Evolutionary conservation across 1,140 invertebrate species (phyloP).

Genomic region (Tenebrio molitor): DNA sequence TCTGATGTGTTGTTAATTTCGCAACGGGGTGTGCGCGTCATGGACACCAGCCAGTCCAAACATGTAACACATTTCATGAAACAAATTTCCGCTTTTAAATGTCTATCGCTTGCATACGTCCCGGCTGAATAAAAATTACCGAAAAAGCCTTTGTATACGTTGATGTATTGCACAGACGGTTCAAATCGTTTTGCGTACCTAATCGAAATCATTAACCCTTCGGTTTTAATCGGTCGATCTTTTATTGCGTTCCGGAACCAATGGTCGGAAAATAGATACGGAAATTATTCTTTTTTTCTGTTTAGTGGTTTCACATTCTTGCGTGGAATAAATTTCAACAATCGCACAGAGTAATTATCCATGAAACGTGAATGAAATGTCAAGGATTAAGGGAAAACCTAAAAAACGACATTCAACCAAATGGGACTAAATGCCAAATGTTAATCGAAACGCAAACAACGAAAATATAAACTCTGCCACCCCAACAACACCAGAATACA

Average conservation of each 20-base stretch:
- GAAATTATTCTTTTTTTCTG: slow-evolving; percentile 9
- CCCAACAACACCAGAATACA: not conserved
- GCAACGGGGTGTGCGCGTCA: not conserved
- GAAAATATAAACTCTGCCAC: not conserved
- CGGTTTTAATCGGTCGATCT: slow-evolving; percentile 27
- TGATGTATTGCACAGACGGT: slow-evolving; percentile 22
- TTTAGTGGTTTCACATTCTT: not conserved
- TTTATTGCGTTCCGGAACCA: slow-evolving; percentile 9
- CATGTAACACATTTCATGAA: slow-evolving; percentile 44
- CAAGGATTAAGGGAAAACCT: not conserved
- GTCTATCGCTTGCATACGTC: slow-evolving; percentile 34
- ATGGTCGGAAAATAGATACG: slow-evolving; percentile 19
- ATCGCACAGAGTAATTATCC: slow-evolving; percentile 18
- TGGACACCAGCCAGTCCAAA: not conserved
- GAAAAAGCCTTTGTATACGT: slow-evolving; percentile 24
- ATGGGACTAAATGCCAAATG: not conserved
- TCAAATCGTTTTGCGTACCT: slow-evolving; percentile 28
- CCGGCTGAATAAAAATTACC: slow-evolving; percentile 30
- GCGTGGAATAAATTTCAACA: slow-evolving; percentile 23
- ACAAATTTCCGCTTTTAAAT: slow-evolving; percentile 48
- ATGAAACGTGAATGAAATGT: slow-evolving; percentile 29
- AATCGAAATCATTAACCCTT: slow-evolving; percentile 36
- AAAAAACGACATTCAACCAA: slow-evolving; percentile 3
- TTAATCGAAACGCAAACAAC: not conserved
- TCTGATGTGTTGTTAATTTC: slow-evolving; percentile 16